These are phyloP conservation scores for Neomonachus schauinslandi DNA, from an alignment of 2,113 vertebrate genomes.

Conservation along the genomic window DNA sequence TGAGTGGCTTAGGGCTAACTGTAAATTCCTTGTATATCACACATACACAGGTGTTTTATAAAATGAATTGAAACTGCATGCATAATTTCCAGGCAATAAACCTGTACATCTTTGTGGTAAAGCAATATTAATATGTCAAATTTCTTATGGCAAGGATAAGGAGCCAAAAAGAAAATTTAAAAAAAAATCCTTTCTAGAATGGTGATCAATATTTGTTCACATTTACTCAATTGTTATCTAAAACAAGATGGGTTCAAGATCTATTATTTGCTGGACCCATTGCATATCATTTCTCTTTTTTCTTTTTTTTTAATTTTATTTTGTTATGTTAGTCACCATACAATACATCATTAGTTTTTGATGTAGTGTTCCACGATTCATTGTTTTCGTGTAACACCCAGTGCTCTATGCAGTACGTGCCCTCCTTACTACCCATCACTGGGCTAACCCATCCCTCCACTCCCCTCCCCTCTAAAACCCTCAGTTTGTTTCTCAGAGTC, in stretches of 20 bases:
- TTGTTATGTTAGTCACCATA: too few species aligned
- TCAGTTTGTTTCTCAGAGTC: too few species aligned
- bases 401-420: too few species aligned
- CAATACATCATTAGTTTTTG: too few species aligned
- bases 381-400: too few species aligned
- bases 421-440: too few species aligned
- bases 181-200: conserved; percentile 3
- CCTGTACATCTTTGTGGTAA: conserved; percentile 15
- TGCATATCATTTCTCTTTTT: not conserved
- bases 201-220: not conserved
- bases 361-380: too few species aligned
- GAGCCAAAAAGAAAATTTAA: not conserved
- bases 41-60: conserved; percentile 77
- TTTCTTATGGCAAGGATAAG: not conserved
- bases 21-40: conserved; percentile 78
- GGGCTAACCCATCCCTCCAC: too few species aligned
- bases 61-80: conserved; percentile 59
- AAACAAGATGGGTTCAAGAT: conserved; percentile 16
- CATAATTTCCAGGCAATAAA: conserved; percentile 68
- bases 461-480: too few species aligned
- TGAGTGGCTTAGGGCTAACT: conserved; percentile 53
- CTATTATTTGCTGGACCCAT: not conserved
- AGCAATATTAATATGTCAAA: conserved; percentile 42
- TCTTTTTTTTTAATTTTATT: not conserved
- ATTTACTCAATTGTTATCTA: not conserved